A percentile compares a stretch with the other conserved stretches of the same genome.
Evolutionary conservation across 2,113 vertebrate genomes (phyloP).

Genomic region (Lasiurus borealis): DNA sequence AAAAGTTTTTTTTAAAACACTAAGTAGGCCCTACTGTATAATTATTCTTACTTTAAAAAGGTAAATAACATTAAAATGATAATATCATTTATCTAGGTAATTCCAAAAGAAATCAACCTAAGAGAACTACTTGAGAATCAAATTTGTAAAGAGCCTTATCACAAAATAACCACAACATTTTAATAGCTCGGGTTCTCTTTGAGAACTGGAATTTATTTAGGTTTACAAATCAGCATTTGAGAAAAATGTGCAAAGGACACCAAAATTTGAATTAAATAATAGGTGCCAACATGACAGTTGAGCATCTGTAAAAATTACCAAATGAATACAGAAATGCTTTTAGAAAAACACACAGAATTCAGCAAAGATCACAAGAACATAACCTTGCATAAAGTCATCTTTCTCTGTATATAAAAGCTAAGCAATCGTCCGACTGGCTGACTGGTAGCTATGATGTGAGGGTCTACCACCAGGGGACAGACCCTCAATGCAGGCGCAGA

Average conservation of each 20-base stretch:
- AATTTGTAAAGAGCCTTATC: not conserved
- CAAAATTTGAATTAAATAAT: slow-evolving; percentile 29
- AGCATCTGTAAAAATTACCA: not conserved
- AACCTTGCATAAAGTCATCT: not conserved
- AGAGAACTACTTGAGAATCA: slow-evolving; percentile 32
- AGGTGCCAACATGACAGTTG: not conserved
- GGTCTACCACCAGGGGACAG: too few species aligned
- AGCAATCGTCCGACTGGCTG: too few species aligned
- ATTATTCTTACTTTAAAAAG: slow-evolving; percentile 35
- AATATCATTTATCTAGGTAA: not conserved
- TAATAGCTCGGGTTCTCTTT: slow-evolving; percentile 25
- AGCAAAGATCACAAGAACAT: not conserved
- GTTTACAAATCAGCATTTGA: not conserved
- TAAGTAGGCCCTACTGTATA: not conserved
- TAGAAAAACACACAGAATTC: slow-evolving; percentile 3
- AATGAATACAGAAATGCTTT: not conserved
- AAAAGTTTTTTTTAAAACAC: not conserved
- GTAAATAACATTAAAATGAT: slow-evolving; percentile 43
- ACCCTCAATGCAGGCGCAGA: too few species aligned
- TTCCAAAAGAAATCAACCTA: slow-evolving; percentile 12
- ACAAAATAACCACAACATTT: slow-evolving; percentile 44
- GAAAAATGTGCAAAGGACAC: not conserved
- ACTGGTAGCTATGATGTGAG: too few species aligned
- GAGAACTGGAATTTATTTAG: slow-evolving; percentile 55
- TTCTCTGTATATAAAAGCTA: too few species aligned